A percentile compares a stretch with the other conserved stretches of the same genome.
phyloP scores from a whole-genome alignment of 2,888 invertebrate species.

The Tiliacea aurago region DNA sequence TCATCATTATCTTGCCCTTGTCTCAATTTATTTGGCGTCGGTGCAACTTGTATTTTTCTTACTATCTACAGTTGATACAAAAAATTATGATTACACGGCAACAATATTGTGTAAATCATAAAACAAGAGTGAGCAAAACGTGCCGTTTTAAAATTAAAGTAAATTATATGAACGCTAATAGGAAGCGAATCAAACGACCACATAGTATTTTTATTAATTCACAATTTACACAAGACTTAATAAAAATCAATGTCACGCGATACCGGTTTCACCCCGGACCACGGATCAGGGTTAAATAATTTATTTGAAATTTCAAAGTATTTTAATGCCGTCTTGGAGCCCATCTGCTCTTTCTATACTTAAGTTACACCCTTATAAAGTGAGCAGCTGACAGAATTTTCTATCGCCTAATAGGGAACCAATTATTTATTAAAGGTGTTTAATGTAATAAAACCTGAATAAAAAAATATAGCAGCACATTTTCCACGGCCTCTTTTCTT shows the following conservation, averaged over 20 bases:
- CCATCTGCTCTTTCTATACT: constrained; percentile 43
- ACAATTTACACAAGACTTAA: constrained; percentile 35
- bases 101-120: constrained; percentile 23
- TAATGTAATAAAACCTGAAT: neutral
- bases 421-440: constrained; percentile 21
- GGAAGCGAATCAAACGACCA: constrained; percentile 13
- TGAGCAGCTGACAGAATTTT: constrained; percentile 49
- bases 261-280: constrained; percentile 37
- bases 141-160: constrained; percentile 28
- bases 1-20: neutral
- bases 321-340: constrained; percentile 33
- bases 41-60: too few species aligned
- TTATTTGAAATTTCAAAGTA: constrained; percentile 24
- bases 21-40: neutral
- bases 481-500: neutral
- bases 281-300: constrained; percentile 32
- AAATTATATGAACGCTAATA: constrained; percentile 12
- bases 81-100: neutral
- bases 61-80: too few species aligned
- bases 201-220: constrained; percentile 3
- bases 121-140: constrained; percentile 15
- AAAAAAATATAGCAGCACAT: neutral
- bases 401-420: constrained; percentile 39
- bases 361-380: constrained; percentile 25
- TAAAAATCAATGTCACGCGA: constrained; percentile 49